Percentiles rank a stretch among this genome's conserved stretches.
Evolutionary conservation across 2,113 vertebrate species (phyloP).

Genomic region (Cottus gobio): DNA sequence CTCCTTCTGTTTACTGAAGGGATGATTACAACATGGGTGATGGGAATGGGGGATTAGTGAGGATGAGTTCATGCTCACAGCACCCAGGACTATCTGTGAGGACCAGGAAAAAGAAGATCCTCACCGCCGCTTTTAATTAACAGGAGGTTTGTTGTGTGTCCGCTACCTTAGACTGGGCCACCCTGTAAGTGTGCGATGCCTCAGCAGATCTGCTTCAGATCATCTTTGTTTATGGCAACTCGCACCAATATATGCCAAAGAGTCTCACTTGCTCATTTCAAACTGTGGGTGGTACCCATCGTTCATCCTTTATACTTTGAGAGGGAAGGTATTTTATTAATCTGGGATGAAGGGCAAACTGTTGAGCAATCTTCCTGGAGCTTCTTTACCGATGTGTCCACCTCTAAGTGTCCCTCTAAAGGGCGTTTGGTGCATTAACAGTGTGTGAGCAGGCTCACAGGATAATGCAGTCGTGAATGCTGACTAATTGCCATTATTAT

Average conservation of each 20-base stretch:
- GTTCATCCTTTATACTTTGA: constrained; percentile 4
- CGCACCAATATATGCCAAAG: constrained; percentile 1
- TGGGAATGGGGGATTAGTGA: constrained; percentile 16
- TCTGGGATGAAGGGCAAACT: neutral
- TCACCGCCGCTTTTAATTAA: constrained; percentile 34
- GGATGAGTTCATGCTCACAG: constrained; percentile 25
- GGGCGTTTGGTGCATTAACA: neutral
- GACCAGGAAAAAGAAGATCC: constrained; percentile 6
- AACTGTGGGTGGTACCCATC: constrained; percentile 34
- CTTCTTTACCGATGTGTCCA: neutral
- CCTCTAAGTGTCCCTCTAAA: neutral
- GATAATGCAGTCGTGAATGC: neutral
- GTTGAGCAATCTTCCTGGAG: neutral
- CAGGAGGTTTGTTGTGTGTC: constrained; percentile 42
- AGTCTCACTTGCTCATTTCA: constrained; percentile 17
- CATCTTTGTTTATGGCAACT: constrained; percentile 29
- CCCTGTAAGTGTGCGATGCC: constrained; percentile 20
- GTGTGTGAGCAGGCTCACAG: neutral
- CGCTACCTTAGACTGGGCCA: constrained; percentile 24
- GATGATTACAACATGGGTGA: constrained; percentile 45
- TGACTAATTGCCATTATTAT: neutral
- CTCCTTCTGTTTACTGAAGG: constrained; percentile 20
- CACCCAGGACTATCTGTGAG: neutral
- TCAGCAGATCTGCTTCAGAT: constrained; percentile 42
- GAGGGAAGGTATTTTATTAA: constrained; percentile 8